Evolutionary conservation across 64 coral and sea anemone species (phyloP).

Genomic region (Pachyseris speciosa): DNA sequence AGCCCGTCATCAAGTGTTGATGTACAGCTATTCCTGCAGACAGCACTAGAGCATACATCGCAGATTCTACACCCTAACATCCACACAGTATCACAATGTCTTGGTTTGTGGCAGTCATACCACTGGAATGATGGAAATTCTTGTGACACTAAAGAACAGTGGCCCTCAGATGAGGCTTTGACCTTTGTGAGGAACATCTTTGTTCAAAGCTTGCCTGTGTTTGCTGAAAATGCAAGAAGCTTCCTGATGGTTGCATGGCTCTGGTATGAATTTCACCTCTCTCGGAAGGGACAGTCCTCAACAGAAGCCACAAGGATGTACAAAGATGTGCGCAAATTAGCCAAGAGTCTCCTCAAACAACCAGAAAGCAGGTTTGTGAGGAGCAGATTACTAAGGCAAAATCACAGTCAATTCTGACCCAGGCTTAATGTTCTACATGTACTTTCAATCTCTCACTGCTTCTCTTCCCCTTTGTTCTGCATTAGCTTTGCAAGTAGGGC

Average conservation of each 20-base stretch:
- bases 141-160: not conserved
- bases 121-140: not conserved
- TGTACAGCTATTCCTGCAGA: slow-evolving; percentile 21
- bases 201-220: slow-evolving; percentile 70
- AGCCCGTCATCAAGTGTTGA: slow-evolving; percentile 16
- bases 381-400: not conserved
- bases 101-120: slow-evolving; percentile 36
- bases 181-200: slow-evolving; percentile 65
- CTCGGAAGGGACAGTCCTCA: slow-evolving; percentile 17
- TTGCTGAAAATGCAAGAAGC: slow-evolving; percentile 54
- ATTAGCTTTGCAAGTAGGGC: not conserved
- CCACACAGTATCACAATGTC: not conserved
- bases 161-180: slow-evolving; percentile 50
- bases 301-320: slow-evolving; percentile 48
- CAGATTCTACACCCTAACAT: not conserved
- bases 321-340: slow-evolving; percentile 90
- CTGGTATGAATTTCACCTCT: slow-evolving; percentile 71
- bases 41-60: slow-evolving; percentile 42
- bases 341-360: slow-evolving; percentile 76
- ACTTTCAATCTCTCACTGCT: too few species aligned
- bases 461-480: not conserved
- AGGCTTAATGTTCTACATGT: not conserved
- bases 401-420: too few species aligned
- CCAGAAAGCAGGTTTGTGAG: slow-evolving; percentile 77
- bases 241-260: slow-evolving; percentile 78